phyloP scores from a whole-genome alignment of 1,140 invertebrate species.

The Caenorhabditis briggsae region DNA sequence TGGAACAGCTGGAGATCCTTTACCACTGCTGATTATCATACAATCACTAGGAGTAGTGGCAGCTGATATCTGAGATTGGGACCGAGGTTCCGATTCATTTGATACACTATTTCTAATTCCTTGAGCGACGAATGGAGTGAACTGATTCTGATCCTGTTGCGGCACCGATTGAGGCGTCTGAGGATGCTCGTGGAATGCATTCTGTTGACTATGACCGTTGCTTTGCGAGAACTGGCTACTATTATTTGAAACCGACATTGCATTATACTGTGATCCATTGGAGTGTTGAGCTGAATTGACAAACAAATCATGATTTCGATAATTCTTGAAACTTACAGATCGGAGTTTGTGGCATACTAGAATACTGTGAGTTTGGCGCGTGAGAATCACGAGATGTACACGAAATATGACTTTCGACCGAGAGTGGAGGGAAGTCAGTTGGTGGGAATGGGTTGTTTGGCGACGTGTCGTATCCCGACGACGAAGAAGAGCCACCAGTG shows the following conservation, averaged over 20 bases:
- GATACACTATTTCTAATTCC: no score
- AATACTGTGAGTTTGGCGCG: not conserved
- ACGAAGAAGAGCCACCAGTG: not conserved
- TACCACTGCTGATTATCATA: no score
- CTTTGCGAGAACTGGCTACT: not conserved
- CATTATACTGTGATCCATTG: conserved; percentile 10
- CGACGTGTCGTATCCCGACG: not conserved
- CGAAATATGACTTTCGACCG: conserved; percentile 18
- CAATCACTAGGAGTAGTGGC: no score
- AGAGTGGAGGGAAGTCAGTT: not conserved
- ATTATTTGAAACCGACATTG: conserved; percentile 3
- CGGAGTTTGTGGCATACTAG: conserved; percentile 33
- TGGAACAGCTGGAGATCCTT: no score
- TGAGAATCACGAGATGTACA: not conserved
- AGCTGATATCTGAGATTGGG: no score
- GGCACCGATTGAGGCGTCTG: not conserved
- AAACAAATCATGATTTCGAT: no score
- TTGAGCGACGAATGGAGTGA: no score
- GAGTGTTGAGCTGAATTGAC: conserved; percentile 8
- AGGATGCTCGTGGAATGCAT: not conserved
- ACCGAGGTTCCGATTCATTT: no score
- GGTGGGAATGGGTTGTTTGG: not conserved
- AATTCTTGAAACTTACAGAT: not conserved
- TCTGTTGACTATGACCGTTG: conserved; percentile 9
- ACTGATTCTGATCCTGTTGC: not conserved